Base-by-base conservation (phyloP, 2,888 invertebrate genomes). In the Pachycephus smyrnensis region DNA sequence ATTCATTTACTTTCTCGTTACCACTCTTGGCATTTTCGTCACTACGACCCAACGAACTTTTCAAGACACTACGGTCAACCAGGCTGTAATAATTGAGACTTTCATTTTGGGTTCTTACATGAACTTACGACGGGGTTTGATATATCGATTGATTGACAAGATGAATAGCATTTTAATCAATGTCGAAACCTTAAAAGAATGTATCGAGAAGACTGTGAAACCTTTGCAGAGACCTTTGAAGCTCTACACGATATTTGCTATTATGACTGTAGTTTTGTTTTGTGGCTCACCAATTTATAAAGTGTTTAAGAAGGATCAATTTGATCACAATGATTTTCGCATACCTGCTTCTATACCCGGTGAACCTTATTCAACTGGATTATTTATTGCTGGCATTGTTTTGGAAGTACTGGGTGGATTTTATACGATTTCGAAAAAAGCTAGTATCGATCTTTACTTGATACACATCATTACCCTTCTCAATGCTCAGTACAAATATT, bases 401-500 rank as follows among this genome's bases (percentile, higher is more conserved):
- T 12, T 86, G 0, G 69, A 86, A 76, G 11, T 75, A 0, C 1
- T 84, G 3, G 83, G 82, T 12, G 12, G 73, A 0, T 11, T 69
- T 0, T 82, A 77, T 36, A 32, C 78, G 3, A 80, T 85, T 1
- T 11, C 79, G 0, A 84, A 81, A 33, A 87, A 87, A 71, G 77
- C 79, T 12, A 71, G 83, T 12, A 69, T 86, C 1, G 87, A 88
- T 40, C 6, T 87, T 12, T 88, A 88, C 40, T 79, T 82, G 12
- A 84, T 84, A 69, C 80, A 88, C 55, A 73, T 84, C 15, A 81
- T 88, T 23, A 75, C 83, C 0, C 32, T 87, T 9, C 35, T 86
- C 32, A 83, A 86, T 0, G 84, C 84, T 4, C 82, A 87, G 15
- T 87, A 86, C 76, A 81, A 78, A 36, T 87, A 84, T 69, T 73